Evolutionary conservation across 2,888 invertebrate species (phyloP), one percentile per base, ranked within the genome.

Genomic region (Lamellibrachia satsuma): DNA sequence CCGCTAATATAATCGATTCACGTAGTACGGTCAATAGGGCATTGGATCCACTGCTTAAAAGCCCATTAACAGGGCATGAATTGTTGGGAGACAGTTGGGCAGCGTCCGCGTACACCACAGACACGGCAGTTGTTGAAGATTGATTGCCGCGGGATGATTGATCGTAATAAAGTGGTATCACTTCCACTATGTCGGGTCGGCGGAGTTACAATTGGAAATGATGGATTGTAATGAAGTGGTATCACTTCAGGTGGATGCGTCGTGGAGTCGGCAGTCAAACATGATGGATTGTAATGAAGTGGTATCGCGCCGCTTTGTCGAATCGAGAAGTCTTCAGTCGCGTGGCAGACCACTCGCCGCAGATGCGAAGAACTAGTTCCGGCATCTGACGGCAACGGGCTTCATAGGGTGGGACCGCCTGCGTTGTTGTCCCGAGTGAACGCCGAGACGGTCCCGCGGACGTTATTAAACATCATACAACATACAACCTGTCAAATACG

Each of bases 161-260:
- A 75, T 75, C 75, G 75, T 15, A 75, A 75, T 75, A 75, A 75
- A 75, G 75, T 75, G 75, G 22, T 75, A 75, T 75, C 75, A 75
- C 75, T n/a, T 75, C 22, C 22, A n/a, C 75, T 4, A 75, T 75
- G 75, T 75, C 6, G 75, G 75, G 75, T 75, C n/a, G 75, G n/a
- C 75, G 75, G n/a, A n/a, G 75, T 75, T 75, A 75, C 75, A 75
- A 75, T 75, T 75, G 75, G 75, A 75, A 75, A 75, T 75, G 75
- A 75, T 75, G 15, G 75, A 75, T 75, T 75, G 75, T 75, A 75
- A 75, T 75, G 75, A 75, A 75, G 75, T 75, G 75, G 75, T 75
- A 75, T 75, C 75, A 75, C 15, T 75, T 22, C 22, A 75, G 75
- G 75, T n/a, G n/a, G 75, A 22, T 22, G 22, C 22, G n/a, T 75